Evolutionary conservation across 2,113 vertebrate genomes (phyloP), one percentile per base, ranked within the genome.

Genomic region (Ceratotherium simum): DNA sequence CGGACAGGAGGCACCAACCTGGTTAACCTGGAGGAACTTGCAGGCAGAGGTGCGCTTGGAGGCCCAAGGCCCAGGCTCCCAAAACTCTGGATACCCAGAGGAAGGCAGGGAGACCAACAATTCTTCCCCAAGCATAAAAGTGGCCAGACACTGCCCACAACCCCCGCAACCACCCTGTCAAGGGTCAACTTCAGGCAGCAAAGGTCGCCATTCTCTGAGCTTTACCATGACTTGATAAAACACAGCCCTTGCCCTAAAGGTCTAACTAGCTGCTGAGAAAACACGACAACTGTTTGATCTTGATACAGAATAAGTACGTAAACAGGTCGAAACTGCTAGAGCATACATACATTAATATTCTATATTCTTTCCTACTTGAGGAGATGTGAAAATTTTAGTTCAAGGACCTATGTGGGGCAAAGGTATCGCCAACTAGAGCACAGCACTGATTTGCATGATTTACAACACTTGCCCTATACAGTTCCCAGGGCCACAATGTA

Each of bases 361-460:
- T 36, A 17, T 16, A 72, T 31, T 80, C 21, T 67, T 86, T 88
- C 36, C 62, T 91, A 16, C 39, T 89, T 51, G 39, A 27, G 54
- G 92, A 95, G 56, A 93, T 31, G 29, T 73, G 42, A 90, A 81
- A 88, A 46, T 73, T 96, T 83, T 91, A 88, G 60, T 51, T 60
- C 51, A 94, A 65, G 36, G 31, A 54, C 48, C 58, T 39, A 62
- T 39, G 31, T 83, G 39, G 11, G 42, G 17, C 65, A 95, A 92
- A 95, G 72, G 65, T 56, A 56, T 46, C 21, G 33, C 21, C 78
- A 82, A 42, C n/a, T 51, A 86, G 36, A 95, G 62, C 20, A 56
- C 12, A 20, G 42, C 31, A 20, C 31, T 79, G 78, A 95, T 93
- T 90, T 96, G 86, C 95, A 90, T 72, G 60, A 54, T 93, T 95